Evolutionary conservation across 2,797 vertebrate species (phyloP).

Genomic region (Rachycentron canadum): DNA sequence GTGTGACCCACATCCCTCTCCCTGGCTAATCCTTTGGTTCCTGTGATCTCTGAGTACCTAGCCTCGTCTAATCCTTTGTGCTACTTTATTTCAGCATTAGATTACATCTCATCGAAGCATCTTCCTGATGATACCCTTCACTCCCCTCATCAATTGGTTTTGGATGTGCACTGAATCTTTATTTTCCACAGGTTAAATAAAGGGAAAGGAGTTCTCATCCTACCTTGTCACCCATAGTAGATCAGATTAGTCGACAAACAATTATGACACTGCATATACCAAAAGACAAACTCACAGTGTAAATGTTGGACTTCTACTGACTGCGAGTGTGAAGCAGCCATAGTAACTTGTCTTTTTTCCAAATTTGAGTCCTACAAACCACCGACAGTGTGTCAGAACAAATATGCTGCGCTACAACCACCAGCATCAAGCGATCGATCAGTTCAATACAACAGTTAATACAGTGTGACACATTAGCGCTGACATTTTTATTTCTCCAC

Average conservation of each 20-base stretch:
- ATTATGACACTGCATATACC: conserved; percentile 12
- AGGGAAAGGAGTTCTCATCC: conserved; percentile 12
- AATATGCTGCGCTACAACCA: conserved; percentile 15
- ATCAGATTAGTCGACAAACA: conserved; percentile 25
- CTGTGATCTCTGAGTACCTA: conserved; percentile 75
- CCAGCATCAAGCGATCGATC: conserved; percentile 32
- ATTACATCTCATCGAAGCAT: conserved; percentile 62
- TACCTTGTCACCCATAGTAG: conserved; percentile 12
- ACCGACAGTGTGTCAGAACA: conserved; percentile 1
- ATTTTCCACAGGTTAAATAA: conserved; percentile 23
- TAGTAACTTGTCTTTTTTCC: conserved; percentile 21
- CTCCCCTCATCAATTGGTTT: conserved; percentile 48
- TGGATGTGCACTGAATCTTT: conserved; percentile 37
- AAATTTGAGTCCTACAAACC: conserved; percentile 5
- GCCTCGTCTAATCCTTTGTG: conserved; percentile 78
- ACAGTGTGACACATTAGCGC: conserved; percentile 19
- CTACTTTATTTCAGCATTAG: conserved; percentile 73
- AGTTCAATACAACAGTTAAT: conserved; percentile 40
- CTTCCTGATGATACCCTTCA: conserved; percentile 60
- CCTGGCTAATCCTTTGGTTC: conserved; percentile 82
- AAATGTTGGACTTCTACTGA: too few relatives aligned
- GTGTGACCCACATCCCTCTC: conserved; percentile 82
- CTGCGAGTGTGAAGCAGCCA: conserved; percentile 1
- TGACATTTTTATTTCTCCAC: conserved; percentile 34
- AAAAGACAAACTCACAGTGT: background rate